Evolutionary conservation across 2,797 vertebrate genomes (phyloP).

Genomic region (Miopithecus talapoin): DNA sequence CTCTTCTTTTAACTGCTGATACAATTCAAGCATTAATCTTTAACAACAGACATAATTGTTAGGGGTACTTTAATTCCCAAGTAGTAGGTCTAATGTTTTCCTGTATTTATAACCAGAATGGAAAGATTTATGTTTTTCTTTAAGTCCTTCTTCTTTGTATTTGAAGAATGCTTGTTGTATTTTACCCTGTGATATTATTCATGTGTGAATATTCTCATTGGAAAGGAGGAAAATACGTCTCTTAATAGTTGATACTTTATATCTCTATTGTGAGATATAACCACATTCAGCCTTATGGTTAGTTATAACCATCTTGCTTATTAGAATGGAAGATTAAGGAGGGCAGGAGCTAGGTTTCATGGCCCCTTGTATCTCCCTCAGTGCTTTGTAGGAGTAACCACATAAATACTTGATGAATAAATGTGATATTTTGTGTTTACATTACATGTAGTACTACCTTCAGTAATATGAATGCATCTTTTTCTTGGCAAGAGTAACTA

Average conservation of each 20-base stretch:
- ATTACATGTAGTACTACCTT: background rate
- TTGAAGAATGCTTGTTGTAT: constrained; percentile 47
- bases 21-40: constrained; percentile 51
- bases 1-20: constrained; percentile 27
- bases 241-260: background rate
- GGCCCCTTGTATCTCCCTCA: background rate
- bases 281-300: background rate
- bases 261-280: background rate
- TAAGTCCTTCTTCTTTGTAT: constrained; percentile 50
- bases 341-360: background rate
- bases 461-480: background rate
- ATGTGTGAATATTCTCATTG: constrained; percentile 36
- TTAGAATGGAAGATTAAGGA: constrained; percentile 10
- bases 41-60: constrained; percentile 64
- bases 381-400: background rate
- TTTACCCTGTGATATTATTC: background rate
- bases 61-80: constrained; percentile 24
- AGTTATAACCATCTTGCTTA: background rate
- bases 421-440: constrained; percentile 25
- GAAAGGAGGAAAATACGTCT: constrained; percentile 11
- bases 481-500: constrained; percentile 15
- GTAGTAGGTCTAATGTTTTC: constrained; percentile 40
- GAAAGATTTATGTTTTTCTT: constrained; percentile 49
- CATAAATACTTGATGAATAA: constrained; percentile 12
- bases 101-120: constrained; percentile 28